Conservation (phyloP, 2,113 vertebrate genomes). For the Ptychochromis oligacanthus region DNA sequence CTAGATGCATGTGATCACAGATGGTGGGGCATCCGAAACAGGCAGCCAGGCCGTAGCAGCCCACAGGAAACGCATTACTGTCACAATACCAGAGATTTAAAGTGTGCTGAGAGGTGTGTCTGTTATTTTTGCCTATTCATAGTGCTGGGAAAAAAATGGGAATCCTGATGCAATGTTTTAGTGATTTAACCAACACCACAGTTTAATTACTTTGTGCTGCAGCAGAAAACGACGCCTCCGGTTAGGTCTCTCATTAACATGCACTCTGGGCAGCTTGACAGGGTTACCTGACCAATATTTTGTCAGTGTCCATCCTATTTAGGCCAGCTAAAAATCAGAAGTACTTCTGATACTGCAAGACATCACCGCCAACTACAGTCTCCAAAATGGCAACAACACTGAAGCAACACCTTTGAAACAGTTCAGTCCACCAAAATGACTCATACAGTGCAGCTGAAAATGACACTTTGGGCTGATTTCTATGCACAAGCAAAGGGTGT, state of each 20-base stretch:
- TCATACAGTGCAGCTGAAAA: neutral
- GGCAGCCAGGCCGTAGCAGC: neutral
- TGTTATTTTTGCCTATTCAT: neutral
- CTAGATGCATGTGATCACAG: conserved; percentile 18
- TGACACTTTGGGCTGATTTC: neutral
- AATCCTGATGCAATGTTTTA: neutral
- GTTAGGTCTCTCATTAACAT: neutral
- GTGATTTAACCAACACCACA: neutral
- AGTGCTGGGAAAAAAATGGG: too few relatives aligned
- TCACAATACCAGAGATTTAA: neutral
- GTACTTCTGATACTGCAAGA: neutral
- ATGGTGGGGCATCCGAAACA: conserved; percentile 12
- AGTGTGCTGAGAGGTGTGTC: neutral
- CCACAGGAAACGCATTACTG: neutral
- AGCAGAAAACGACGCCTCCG: neutral
- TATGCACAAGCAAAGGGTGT: neutral
- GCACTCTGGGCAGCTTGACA: neutral
- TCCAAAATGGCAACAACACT: neutral
- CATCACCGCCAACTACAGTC: neutral
- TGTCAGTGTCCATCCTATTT: neutral
- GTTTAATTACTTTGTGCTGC: neutral
- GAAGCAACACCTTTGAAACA: neutral
- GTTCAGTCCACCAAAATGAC: neutral
- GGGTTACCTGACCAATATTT: neutral
- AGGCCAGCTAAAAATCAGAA: fast-evolving